These are phyloP conservation scores for Cyphomyrus discorhynchus DNA, from an alignment of 2,113 vertebrate genomes.

Conservation along the genomic window DNA sequence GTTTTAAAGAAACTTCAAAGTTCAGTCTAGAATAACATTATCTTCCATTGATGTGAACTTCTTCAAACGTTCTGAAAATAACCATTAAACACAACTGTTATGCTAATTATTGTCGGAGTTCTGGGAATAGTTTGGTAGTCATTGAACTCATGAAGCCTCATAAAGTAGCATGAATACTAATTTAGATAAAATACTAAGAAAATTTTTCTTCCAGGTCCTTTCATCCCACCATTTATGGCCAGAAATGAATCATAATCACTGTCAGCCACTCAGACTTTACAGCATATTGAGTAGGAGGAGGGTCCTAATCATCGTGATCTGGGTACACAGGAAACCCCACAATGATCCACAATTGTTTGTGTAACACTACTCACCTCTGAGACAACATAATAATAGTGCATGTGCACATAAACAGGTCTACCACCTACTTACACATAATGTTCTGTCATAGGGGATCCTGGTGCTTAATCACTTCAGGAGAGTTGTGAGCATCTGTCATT, in stretches of 20 bases:
- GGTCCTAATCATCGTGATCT: neutral
- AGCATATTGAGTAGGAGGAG: neutral
- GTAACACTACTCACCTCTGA: neutral
- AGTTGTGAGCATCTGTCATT: neutral
- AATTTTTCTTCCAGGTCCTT: neutral
- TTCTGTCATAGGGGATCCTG: neutral
- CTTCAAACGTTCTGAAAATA: neutral
- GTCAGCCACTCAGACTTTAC: neutral
- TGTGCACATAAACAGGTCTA: neutral
- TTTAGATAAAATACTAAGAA: neutral
- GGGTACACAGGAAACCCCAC: neutral
- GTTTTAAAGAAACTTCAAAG: neutral
- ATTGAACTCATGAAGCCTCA: neutral
- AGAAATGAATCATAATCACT: neutral
- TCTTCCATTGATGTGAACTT: neutral
- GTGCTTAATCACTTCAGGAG: neutral
- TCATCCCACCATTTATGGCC: neutral
- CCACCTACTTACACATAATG: neutral
- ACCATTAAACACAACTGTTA: neutral
- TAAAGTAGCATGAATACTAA: neutral
- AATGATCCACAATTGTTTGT: neutral
- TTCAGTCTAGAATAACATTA: neutral
- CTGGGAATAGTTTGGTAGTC: neutral
- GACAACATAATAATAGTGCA: neutral
- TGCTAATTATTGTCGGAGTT: neutral